Conservation (phyloP, 1,140 invertebrate genomes). For the Neomicropteryx cornuta region DNA sequence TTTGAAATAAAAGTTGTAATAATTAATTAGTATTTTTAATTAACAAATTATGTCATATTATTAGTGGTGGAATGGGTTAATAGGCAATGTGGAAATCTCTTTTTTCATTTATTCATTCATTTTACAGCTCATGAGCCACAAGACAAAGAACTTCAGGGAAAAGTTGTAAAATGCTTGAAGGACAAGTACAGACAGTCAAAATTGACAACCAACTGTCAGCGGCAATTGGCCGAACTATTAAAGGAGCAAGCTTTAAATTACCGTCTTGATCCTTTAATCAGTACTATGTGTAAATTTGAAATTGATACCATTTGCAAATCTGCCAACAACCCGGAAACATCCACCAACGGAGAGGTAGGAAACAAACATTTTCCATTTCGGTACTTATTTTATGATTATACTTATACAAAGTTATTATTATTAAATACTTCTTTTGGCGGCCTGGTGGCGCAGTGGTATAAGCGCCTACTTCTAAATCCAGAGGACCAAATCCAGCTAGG, state of each 20-base stretch:
- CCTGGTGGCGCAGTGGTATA: background rate
- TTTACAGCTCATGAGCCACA: constrained; percentile 33
- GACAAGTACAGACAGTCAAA: constrained; percentile 64
- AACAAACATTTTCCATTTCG: background rate
- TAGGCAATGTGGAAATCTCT: background rate
- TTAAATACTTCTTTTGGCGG: background rate
- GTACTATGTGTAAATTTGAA: constrained; percentile 63
- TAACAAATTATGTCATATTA: no score
- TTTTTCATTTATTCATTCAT: constrained; percentile 6
- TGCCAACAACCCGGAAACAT: constrained; percentile 38
- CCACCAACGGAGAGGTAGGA: constrained; percentile 41
- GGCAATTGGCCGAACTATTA: constrained; percentile 69
- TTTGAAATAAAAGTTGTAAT: no score
- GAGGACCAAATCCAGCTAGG: background rate
- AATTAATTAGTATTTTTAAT: no score
- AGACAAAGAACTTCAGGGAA: constrained; percentile 50
- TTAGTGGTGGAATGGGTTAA: no score
- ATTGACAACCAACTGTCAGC: constrained; percentile 63
- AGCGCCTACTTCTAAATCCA: background rate
- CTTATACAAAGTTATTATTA: background rate
- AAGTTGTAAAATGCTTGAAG: constrained; percentile 61
- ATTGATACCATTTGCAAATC: constrained; percentile 49
- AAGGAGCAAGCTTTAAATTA: constrained; percentile 82
- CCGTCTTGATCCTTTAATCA: constrained; percentile 71
- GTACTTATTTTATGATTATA: background rate